phyloP scores from a whole-genome alignment of 2,888 invertebrate genomes.

The Scaptomyza reducta region DNA sequence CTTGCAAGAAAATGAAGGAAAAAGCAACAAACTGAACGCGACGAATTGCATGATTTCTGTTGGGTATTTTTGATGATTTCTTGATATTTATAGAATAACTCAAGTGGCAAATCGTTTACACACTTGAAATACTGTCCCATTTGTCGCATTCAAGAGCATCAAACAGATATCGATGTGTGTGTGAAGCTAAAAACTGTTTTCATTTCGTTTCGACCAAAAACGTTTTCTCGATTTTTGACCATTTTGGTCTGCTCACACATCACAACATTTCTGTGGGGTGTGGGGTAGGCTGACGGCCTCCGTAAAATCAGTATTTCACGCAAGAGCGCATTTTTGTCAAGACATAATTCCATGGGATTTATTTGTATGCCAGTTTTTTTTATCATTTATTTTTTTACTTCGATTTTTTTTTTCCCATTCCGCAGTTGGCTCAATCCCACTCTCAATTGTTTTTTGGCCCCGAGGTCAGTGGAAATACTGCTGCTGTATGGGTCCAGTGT shows the following conservation, averaged over 20 bases:
- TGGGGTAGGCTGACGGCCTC: neutral
- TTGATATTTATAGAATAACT: constrained; percentile 81
- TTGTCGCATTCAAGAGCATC: constrained; percentile 65
- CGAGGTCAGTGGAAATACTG: constrained; percentile 19
- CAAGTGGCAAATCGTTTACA: constrained; percentile 83
- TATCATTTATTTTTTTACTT: constrained; percentile 35
- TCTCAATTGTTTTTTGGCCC: constrained; percentile 56
- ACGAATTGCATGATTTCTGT: constrained; percentile 47
- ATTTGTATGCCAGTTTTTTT: constrained; percentile 69
- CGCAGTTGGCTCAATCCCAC: neutral
- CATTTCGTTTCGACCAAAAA: constrained; percentile 54
- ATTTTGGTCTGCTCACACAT: constrained; percentile 61
- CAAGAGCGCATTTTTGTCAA: constrained; percentile 78
- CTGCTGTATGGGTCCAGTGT: constrained; percentile 27
- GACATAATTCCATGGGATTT: constrained; percentile 80
- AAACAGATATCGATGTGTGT: constrained; percentile 49
- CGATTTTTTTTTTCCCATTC: constrained; percentile 45
- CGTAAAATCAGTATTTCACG: constrained; percentile 79
- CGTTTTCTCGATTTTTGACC: constrained; percentile 73
- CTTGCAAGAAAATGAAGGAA: neutral
- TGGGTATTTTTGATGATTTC: constrained; percentile 65
- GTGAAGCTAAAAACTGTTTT: constrained; percentile 63
- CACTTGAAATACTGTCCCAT: constrained; percentile 77
- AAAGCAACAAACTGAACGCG: constrained; percentile 11
- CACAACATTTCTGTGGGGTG: constrained; percentile 32